Evolutionary conservation across 1,140 invertebrate species (phyloP).

Genomic region (Microvelia longipes): DNA sequence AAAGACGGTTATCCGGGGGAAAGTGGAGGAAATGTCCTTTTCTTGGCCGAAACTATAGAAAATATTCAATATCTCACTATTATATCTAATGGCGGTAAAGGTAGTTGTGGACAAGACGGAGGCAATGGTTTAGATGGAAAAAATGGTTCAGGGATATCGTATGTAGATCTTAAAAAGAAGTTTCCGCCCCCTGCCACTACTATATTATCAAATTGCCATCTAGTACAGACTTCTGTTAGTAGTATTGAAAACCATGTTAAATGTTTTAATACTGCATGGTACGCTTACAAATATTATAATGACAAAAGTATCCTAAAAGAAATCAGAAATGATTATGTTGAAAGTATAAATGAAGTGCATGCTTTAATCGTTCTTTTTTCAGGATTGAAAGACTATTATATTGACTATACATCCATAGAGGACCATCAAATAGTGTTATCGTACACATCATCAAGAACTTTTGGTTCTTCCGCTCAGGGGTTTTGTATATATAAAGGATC

Average conservation of each 20-base stretch:
- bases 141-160: not conserved
- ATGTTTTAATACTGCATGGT: too few species aligned
- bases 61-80: slow-evolving; percentile 15
- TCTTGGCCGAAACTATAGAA: slow-evolving; percentile 12
- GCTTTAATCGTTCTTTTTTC: too few species aligned
- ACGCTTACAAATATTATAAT: too few species aligned
- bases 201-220: not conserved
- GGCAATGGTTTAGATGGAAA: slow-evolving; percentile 12
- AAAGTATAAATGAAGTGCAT: too few species aligned
- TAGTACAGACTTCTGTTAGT: too few species aligned
- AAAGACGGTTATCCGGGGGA: slow-evolving; percentile 15
- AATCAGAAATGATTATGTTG: too few species aligned
- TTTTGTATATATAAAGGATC: slow-evolving; percentile 8
- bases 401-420: too few species aligned
- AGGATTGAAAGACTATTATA: too few species aligned
- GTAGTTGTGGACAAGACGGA: slow-evolving; percentile 16
- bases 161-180: not conserved
- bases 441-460: too few species aligned
- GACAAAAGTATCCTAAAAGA: too few species aligned
- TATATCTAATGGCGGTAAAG: slow-evolving; percentile 18
- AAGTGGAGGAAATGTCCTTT: slow-evolving; percentile 19
- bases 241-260: not conserved
- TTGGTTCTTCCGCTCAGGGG: too few species aligned
- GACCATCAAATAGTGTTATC: too few species aligned
- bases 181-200: not conserved